These are phyloP conservation scores for Origma solitaria DNA, from an alignment of 2,113 vertebrate genomes.

Conservation along the genomic window DNA sequence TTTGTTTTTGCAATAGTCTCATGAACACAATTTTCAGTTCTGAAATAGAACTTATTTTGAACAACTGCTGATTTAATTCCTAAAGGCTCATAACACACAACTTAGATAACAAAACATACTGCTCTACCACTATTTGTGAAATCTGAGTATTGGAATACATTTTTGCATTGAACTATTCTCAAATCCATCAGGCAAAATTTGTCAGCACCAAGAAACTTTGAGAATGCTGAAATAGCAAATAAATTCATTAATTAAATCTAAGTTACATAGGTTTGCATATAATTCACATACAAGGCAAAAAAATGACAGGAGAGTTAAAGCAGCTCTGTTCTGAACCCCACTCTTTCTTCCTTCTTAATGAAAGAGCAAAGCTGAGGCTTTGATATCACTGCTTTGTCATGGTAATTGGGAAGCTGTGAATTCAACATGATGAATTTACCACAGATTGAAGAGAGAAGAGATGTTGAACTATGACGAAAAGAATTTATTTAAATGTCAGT, in stretches of 20 bases:
- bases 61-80: not conserved
- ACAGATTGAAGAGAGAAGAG: not conserved
- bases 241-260: not conserved
- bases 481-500: not conserved
- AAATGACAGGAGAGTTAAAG: not conserved
- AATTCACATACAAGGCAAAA: not conserved
- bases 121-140: not conserved
- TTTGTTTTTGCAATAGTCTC: not conserved
- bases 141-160: not conserved
- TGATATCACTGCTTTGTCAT: slow-evolving; percentile 49
- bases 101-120: not conserved
- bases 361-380: not conserved
- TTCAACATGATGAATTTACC: not conserved
- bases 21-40: not conserved
- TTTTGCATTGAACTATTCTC: not conserved
- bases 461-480: not conserved
- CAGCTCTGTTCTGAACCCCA: not conserved
- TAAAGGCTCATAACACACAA: not conserved
- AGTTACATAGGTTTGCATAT: not conserved
- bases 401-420: slow-evolving; percentile 35
- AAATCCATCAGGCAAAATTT: not conserved
- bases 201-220: not conserved
- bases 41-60: not conserved
- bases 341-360: not conserved
- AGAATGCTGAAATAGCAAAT: not conserved